phyloP scores from a whole-genome alignment of 2,888 invertebrate genomes.

The Eudasyphora cyanicolor region DNA sequence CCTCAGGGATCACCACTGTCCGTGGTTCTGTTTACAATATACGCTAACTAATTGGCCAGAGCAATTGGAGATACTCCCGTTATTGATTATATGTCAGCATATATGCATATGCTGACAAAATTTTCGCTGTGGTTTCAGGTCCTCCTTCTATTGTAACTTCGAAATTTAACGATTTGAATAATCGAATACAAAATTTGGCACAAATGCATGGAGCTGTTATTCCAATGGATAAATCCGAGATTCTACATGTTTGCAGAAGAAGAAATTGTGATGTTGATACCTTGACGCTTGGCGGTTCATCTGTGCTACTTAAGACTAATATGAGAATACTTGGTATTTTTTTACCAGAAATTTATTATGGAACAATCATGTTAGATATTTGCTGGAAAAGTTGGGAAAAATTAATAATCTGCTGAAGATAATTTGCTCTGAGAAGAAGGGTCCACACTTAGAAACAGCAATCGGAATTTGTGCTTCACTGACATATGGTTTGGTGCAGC shows the following conservation, averaged over 20 bases:
- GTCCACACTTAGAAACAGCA: slow-evolving; percentile 37
- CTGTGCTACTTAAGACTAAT: neutral
- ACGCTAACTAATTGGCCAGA: neutral
- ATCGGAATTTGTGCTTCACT: slow-evolving; percentile 37
- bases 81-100: slow-evolving; percentile 32
- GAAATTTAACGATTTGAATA: slow-evolving; percentile 2
- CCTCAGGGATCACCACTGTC: slow-evolving; percentile 19
- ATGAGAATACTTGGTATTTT: slow-evolving; percentile 9
- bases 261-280: neutral
- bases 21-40: neutral
- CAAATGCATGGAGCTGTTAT: neutral
- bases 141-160: neutral
- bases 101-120: slow-evolving; percentile 47
- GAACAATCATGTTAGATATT: slow-evolving; percentile 14
- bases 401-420: slow-evolving; percentile 24
- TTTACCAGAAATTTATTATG: slow-evolving; percentile 48
- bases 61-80: neutral
- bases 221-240: neutral
- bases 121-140: slow-evolving; percentile 40
- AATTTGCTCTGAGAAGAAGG: slow-evolving; percentile 9
- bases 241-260: slow-evolving; percentile 38
- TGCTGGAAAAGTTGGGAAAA: slow-evolving; percentile 18
- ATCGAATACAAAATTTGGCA: neutral
- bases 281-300: neutral
- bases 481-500: slow-evolving; percentile 9